Evolutionary conservation across 2,888 invertebrate genomes (phyloP).

Genomic region (Eupithecia dodoneata): DNA sequence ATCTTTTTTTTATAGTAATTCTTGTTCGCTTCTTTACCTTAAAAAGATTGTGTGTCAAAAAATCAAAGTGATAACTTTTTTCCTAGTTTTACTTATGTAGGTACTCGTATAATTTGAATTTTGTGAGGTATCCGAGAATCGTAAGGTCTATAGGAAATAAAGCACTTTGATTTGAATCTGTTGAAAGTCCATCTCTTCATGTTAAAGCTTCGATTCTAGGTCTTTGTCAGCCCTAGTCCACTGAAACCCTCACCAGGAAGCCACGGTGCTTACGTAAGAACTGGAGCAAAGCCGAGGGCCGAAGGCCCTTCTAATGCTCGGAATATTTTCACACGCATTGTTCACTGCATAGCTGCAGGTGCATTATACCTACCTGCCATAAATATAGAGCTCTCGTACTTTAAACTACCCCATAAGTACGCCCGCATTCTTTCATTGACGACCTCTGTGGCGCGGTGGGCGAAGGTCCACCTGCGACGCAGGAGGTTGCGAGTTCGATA

Average conservation of each 20-base stretch:
- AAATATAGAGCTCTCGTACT: background rate
- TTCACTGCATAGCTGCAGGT: constrained; percentile 24
- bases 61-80: no score
- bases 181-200: background rate
- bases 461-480: no score
- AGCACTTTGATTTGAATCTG: no score
- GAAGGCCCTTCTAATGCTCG: constrained; percentile 29
- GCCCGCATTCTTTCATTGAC: background rate
- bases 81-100: no score
- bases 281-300: constrained; percentile 27
- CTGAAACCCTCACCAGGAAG: constrained; percentile 39
- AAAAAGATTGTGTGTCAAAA: no score
- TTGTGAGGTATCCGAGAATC: no score
- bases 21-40: no score
- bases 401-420: background rate
- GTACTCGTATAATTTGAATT: no score
- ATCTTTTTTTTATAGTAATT: background rate
- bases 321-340: constrained; percentile 40
- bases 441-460: no score
- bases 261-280: constrained; percentile 40
- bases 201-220: background rate
- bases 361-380: constrained; percentile 7
- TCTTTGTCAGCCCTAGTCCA: constrained; percentile 3
- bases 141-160: no score
- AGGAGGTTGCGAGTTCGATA: no score